Evolutionary conservation across 2,797 vertebrate genomes (phyloP), one percentile per base, ranked within the genome.

Genomic region (Hafferia zeledoni): DNA sequence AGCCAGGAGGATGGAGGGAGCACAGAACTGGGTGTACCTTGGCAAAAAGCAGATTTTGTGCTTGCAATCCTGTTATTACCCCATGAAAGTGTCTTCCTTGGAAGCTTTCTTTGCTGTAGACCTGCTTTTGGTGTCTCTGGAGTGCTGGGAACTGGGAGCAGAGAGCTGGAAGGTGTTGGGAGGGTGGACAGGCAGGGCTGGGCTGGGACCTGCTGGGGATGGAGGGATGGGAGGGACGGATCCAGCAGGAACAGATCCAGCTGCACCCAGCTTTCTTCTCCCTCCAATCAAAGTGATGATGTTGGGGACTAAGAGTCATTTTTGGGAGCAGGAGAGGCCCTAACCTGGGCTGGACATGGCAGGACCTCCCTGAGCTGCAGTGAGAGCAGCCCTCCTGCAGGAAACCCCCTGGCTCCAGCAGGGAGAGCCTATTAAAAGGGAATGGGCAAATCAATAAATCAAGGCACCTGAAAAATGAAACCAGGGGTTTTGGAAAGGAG

Each of bases 381-480:
- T 5, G 25, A 3, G 0, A 8, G 65, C 47, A 22, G 37, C 52
- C 33, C 28, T 30, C 50, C 85, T 1, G 1, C 44, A 20, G 71
- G 60, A 70, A 59, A 43, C 25, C 7, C 79, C 64, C 59, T 2
- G 3, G 39, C 84, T 61, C 65, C 0, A 0, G 18, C 6, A 2
- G 87, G 14, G 43, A 79, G 61, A 79, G 57, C 85, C 95, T 50
- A 59, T 93, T 92, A 92, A 91, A 94, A 83, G 53, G 69, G 93
- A 95, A 95, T 85, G 92, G 92, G 77, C 77, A 83, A 14, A 90
- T 85, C 93, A 87, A 92, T 97, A 97, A 97, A 97, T 97, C 97
- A 98, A 90, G 72, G 81, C 90, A 83, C 91, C 85, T 90, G 96
- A 79, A 86, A 95, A 95, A 77, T 28, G 92, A 96, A 95, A 87